Evolutionary conservation across 2,113 vertebrate species (phyloP).

Genomic region (Hiodon tergisus): DNA sequence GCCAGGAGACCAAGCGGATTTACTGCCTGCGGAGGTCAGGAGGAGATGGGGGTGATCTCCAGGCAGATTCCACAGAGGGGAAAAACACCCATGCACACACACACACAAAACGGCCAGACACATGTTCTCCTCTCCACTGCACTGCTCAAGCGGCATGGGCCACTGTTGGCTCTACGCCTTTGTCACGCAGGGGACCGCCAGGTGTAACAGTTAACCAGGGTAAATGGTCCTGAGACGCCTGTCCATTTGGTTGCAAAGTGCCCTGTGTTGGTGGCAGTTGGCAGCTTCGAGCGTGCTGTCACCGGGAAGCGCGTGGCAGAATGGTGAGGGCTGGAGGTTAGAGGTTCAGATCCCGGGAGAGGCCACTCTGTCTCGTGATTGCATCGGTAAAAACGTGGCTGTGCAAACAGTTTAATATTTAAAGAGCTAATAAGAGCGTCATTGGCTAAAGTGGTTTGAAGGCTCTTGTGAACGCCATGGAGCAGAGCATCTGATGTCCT

Average conservation of each 20-base stretch:
- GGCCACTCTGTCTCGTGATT: too few relatives aligned
- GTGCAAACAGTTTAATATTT: too few relatives aligned
- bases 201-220: not conserved
- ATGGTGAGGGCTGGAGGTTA: too few relatives aligned
- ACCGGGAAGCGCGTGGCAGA: too few relatives aligned
- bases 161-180: not conserved
- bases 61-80: slow-evolving; percentile 17
- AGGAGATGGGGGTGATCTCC: slow-evolving; percentile 9
- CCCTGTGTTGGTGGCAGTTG: not conserved
- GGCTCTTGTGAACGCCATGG: too few relatives aligned
- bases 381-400: too few relatives aligned
- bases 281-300: not conserved
- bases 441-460: too few relatives aligned
- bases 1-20: slow-evolving; percentile 14
- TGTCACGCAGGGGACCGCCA: not conserved
- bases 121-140: not conserved
- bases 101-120: not conserved
- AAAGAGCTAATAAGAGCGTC: too few relatives aligned
- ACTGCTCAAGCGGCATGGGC: not conserved
- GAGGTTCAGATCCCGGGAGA: too few relatives aligned
- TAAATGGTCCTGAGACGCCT: not conserved
- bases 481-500: too few relatives aligned
- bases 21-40: slow-evolving; percentile 14
- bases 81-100: slow-evolving; percentile 13
- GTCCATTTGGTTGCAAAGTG: not conserved